Evolutionary conservation across 2,888 invertebrate genomes (phyloP), one percentile per base, ranked within the genome.

Genomic region (Rosalia funebris): DNA sequence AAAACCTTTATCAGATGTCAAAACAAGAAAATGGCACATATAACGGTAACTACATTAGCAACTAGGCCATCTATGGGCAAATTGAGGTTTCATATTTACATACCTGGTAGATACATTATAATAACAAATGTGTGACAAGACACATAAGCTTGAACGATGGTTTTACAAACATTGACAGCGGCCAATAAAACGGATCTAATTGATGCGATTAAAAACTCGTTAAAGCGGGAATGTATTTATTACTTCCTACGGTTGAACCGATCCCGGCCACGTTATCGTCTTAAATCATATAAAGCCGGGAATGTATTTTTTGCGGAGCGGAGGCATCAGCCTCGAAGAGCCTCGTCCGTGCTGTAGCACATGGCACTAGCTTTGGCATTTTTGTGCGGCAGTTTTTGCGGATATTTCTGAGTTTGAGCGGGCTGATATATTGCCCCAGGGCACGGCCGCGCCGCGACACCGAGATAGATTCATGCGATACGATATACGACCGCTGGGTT

Each of bases 381-480:
- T 54, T 54, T 54, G 44, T 42, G 54, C 34, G 42, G 54, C 44
- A 32, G n/a, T 54, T 45, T 55, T 55, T 55, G 55, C 55, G 55
- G 55, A 53, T 72, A 75, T 75, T 75, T 75, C 76, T 74, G 77
- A 73, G 74, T 76, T 75, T 76, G 75, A 75, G 69, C 69, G 69
- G 70, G 67, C 74, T 77, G 77, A 78, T 77, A 78, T 77, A 79
- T 77, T 69, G 72, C 75, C 71, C 63, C 72, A 70, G 60, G 62
- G 75, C 71, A 72, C 70, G 68, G 71, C 72, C 72, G 54, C 63
- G 68, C 63, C 69, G 71, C 70, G 75, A 76, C 76, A 75, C 71
- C 72, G 75, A 76, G 77, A 77, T 77, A 77, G 77, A 77, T 78
- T 77, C 77, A 75, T 77, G 75, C 73, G 76, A 76, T 75, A 71